Percentiles rank a stretch among this genome's conserved stretches.
These are phyloP conservation scores for Tupaia chinensis DNA, from an alignment of 2,113 vertebrate species.

Conservation along the genomic window DNA sequence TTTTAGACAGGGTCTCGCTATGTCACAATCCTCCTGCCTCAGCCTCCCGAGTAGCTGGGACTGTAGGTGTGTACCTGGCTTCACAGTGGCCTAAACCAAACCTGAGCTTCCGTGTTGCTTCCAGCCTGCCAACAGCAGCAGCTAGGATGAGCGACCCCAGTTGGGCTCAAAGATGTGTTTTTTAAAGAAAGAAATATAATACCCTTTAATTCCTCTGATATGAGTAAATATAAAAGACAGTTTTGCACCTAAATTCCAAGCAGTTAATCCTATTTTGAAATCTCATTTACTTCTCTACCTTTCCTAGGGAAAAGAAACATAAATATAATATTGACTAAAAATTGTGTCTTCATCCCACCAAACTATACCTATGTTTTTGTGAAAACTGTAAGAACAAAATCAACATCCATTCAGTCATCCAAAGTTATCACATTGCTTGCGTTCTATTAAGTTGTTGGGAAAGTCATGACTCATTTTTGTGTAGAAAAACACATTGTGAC, in stretches of 20 bases:
- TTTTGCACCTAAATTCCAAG: slow-evolving; percentile 1
- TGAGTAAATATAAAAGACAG: not conserved
- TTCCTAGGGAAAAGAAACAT: not conserved
- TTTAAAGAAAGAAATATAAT: not conserved
- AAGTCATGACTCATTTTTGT: too few relatives aligned
- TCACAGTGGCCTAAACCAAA: too few relatives aligned
- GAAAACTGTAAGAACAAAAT: not conserved
- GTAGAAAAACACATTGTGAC: too few relatives aligned
- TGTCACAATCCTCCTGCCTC: too few relatives aligned
- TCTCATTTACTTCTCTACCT: not conserved
- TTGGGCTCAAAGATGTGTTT: too few relatives aligned
- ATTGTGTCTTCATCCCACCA: not conserved
- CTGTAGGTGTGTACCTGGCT: too few relatives aligned
- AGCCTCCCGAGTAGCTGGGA: too few relatives aligned
- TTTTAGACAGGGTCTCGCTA: too few relatives aligned
- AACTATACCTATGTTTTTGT: not conserved
- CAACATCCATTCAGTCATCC: not conserved
- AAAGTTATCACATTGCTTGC: not conserved
- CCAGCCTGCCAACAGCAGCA: too few relatives aligned
- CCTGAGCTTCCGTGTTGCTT: too few relatives aligned
- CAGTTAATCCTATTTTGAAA: slow-evolving; percentile 2
- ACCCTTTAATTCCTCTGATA: not conserved
- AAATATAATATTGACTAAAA: not conserved
- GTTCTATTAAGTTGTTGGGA: too few relatives aligned
- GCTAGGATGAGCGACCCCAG: too few relatives aligned